Evolutionary conservation across 2,888 invertebrate species (phyloP).

Genomic region (Tiliacea citrago): DNA sequence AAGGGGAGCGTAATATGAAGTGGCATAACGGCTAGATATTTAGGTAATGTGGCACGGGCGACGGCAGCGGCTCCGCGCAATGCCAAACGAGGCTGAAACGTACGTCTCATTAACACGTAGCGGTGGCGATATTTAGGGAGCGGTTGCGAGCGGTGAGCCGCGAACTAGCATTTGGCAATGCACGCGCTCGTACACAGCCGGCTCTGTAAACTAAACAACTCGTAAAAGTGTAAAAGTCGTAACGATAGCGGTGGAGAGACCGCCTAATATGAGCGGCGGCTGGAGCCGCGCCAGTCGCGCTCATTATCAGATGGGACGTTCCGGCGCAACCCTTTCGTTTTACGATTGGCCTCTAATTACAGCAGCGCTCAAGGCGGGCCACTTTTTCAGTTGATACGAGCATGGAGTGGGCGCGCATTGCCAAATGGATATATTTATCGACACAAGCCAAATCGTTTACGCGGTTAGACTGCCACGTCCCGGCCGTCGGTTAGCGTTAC

Average conservation of each 20-base stretch:
- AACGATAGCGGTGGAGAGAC: slow-evolving; percentile 87
- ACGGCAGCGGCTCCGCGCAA: slow-evolving; percentile 67
- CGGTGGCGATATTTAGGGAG: slow-evolving; percentile 84
- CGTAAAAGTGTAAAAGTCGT: slow-evolving; percentile 91
- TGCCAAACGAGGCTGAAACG: slow-evolving; percentile 85
- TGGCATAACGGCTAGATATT: slow-evolving; percentile 68
- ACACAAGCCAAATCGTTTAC: slow-evolving; percentile 83
- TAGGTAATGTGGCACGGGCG: slow-evolving; percentile 66
- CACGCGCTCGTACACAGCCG: slow-evolving; percentile 81
- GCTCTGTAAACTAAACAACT: slow-evolving; percentile 89
- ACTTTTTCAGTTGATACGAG: slow-evolving; percentile 86
- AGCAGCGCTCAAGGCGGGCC: slow-evolving; percentile 87
- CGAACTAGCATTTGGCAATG: slow-evolving; percentile 90
- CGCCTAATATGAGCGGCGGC: slow-evolving; percentile 88
- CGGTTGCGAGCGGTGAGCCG: slow-evolving; percentile 87
- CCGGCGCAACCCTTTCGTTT: slow-evolving; percentile 89
- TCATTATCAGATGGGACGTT: slow-evolving; percentile 90
- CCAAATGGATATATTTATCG: slow-evolving; percentile 89
- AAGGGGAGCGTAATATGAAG: slow-evolving; percentile 53
- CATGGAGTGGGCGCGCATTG: slow-evolving; percentile 77
- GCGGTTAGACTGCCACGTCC: slow-evolving; percentile 78
- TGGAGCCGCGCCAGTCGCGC: slow-evolving; percentile 89
- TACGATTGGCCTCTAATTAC: slow-evolving; percentile 91
- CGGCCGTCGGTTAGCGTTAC: slow-evolving; percentile 75
- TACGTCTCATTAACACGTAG: slow-evolving; percentile 88